These are phyloP conservation scores for Cataglyphis albicans DNA, from an alignment of 2,888 invertebrate species.

Conservation along the genomic window DNA sequence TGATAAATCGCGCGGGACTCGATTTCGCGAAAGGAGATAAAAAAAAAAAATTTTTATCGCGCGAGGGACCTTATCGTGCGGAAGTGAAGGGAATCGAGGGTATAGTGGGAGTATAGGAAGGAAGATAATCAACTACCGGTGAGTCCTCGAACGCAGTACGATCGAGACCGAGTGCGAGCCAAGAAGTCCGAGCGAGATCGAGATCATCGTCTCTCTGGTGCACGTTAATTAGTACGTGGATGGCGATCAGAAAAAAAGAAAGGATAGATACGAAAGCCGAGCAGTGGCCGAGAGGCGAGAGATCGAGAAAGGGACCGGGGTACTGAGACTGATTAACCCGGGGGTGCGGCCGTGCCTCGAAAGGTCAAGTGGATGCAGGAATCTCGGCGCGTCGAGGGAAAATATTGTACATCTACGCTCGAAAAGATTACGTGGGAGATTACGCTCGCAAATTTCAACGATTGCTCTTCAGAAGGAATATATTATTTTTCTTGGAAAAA, in stretches of 20 bases:
- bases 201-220: conserved; percentile 57
- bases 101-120: conserved; percentile 7
- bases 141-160: conserved; percentile 25
- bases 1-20: not conserved
- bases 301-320: conserved; percentile 49
- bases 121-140: conserved; percentile 6
- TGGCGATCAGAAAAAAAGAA: conserved; percentile 39
- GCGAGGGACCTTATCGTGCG: not conserved
- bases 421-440: conserved; percentile 4
- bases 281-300: conserved; percentile 27
- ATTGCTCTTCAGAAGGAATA: not conserved
- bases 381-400: conserved; percentile 81
- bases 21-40: conserved; percentile 14
- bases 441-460: not conserved
- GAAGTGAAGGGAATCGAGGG: conserved; percentile 39
- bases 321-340: conserved; percentile 58
- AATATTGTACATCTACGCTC: conserved; percentile 60
- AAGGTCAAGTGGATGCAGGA: conserved; percentile 84
- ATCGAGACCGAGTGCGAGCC: conserved; percentile 32
- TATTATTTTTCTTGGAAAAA: not conserved
- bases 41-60: not conserved
- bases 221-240: conserved; percentile 71
- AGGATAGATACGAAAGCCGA: conserved; percentile 65
- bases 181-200: conserved; percentile 36
- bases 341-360: conserved; percentile 59